Conservation (phyloP, 2,797 vertebrate species). For the Pipistrellus pygmaeus region DNA sequence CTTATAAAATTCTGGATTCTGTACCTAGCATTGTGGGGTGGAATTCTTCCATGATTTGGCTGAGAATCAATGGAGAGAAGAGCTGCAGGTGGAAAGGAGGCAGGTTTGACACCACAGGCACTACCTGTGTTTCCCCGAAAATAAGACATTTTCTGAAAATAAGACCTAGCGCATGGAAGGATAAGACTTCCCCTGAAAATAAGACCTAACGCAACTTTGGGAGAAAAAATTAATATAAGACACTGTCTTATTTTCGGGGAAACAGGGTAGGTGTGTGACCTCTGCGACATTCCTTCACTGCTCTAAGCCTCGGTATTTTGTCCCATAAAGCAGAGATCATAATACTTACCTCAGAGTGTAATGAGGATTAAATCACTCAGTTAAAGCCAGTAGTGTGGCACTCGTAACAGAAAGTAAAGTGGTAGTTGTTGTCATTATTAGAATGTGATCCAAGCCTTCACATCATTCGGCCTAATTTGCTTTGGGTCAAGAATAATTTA, state of each 20-base stretch:
- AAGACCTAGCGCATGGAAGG: no score
- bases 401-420: background rate
- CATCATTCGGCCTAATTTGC: background rate
- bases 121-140: no score
- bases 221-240: no score
- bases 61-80: background rate
- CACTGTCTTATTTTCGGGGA: no score
- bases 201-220: no score
- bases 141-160: no score
- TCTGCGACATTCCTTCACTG: background rate
- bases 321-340: background rate
- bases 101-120: background rate
- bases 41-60: background rate
- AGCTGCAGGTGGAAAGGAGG: rapidly evolving
- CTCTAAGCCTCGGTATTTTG: background rate
- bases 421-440: background rate
- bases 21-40: background rate
- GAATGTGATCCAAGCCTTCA: background rate
- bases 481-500: background rate
- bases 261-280: background rate
- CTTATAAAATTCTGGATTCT: constrained; percentile 19
- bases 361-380: background rate
- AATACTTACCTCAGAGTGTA: background rate
- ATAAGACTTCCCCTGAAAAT: no score
- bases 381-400: background rate